phyloP scores from a whole-genome alignment of 1,140 invertebrate genomes.

The Platyscapa corneri region DNA sequence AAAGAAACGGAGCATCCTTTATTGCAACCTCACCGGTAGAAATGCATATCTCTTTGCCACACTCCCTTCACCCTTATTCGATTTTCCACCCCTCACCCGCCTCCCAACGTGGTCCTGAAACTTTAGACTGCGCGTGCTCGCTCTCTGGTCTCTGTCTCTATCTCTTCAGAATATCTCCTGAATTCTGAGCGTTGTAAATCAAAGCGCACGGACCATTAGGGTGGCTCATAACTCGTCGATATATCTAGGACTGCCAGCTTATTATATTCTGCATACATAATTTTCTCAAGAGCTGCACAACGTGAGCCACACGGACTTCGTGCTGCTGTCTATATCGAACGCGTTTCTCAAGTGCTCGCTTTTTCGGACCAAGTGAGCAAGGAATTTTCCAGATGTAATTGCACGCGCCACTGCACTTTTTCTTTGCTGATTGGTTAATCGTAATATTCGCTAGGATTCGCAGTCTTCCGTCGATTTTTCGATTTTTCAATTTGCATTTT shows the following conservation, averaged over 20 bases:
- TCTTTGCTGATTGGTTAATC: neutral
- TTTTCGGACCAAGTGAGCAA: neutral
- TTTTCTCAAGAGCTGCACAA: slow-evolving; percentile 67
- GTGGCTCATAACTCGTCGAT: slow-evolving; percentile 72
- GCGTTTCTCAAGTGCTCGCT: neutral
- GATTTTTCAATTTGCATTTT: neutral
- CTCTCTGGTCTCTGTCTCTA: neutral
- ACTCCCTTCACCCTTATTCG: slow-evolving; percentile 13
- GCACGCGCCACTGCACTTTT: neutral
- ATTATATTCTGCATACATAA: slow-evolving; percentile 74
- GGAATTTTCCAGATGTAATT: slow-evolving; percentile 35
- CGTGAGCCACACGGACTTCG: slow-evolving; percentile 54
- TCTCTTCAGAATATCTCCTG: slow-evolving; percentile 49
- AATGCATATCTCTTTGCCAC: slow-evolving; percentile 51
- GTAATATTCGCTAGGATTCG: neutral
- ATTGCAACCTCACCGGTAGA: slow-evolving; percentile 55
- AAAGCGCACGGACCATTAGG: slow-evolving; percentile 71
- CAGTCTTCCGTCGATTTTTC: neutral
- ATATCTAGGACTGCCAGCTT: slow-evolving; percentile 73
- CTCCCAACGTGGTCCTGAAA: neutral
- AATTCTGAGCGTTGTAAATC: slow-evolving; percentile 70
- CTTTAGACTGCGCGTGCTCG: neutral
- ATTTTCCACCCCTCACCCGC: neutral
- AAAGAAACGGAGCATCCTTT: slow-evolving; percentile 51
- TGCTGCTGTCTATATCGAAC: slow-evolving; percentile 11